These are phyloP conservation scores for Hydrolagus colliei DNA, from an alignment of 2,797 vertebrate genomes.

Conservation along the genomic window DNA sequence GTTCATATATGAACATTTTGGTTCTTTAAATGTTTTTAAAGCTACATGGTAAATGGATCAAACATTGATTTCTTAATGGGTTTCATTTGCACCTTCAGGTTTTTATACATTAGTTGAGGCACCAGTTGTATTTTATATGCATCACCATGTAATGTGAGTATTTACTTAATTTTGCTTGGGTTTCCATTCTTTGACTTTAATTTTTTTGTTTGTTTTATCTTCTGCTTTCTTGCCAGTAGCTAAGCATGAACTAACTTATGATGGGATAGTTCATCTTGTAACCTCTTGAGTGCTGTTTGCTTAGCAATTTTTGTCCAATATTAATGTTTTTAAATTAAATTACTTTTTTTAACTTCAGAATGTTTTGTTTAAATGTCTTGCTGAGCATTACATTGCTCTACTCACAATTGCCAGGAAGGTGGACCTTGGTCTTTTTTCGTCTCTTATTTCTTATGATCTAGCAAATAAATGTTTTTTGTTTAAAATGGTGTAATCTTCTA, in stretches of 20 bases:
- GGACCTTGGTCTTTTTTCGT: too few relatives aligned
- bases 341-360: too few relatives aligned
- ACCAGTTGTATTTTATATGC: conserved; percentile 17
- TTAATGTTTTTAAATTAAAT: too few relatives aligned
- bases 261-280: background rate
- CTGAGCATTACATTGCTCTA: background rate
- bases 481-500: background rate
- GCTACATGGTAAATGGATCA: background rate
- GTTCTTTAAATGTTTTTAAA: background rate
- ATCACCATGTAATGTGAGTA: conserved; percentile 25
- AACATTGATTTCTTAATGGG: conserved; percentile 22
- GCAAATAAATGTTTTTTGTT: background rate
- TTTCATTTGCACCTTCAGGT: conserved; percentile 25
- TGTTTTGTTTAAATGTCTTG: background rate
- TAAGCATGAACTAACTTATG: background rate
- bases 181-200: conserved; percentile 8
- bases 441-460: too few relatives aligned
- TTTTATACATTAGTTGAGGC: conserved; percentile 29
- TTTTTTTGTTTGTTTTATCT: background rate
- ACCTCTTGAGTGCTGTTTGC: background rate
- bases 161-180: conserved; percentile 9
- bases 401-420: too few relatives aligned
- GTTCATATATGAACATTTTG: background rate
- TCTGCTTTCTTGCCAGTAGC: background rate
- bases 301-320: background rate